Conservation (phyloP, 1,140 invertebrate genomes). For the Vanessa tameamea region DNA sequence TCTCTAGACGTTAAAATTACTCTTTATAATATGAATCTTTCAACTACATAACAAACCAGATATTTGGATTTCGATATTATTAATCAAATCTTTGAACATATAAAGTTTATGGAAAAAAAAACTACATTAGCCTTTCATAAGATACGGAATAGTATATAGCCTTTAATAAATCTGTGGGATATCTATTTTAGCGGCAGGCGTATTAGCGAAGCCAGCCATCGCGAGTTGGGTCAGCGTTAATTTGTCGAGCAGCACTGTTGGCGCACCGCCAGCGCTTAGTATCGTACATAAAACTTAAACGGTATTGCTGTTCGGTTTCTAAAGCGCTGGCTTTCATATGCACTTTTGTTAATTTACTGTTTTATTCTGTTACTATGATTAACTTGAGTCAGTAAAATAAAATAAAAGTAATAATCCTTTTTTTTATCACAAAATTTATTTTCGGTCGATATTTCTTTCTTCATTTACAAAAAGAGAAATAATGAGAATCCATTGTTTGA, state of each 20-base stretch:
- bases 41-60: background rate
- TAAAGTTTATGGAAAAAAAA: background rate
- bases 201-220: conserved; percentile 5
- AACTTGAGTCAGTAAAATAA: background rate
- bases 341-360: background rate
- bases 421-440: background rate
- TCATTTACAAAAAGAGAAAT: background rate
- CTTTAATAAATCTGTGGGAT: background rate
- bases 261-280: conserved; percentile 40
- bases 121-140: background rate
- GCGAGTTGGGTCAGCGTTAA: conserved; percentile 34
- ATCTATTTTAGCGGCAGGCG: conserved; percentile 4
- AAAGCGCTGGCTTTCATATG: conserved; percentile 3
- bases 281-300: conserved; percentile 29
- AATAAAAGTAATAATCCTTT: background rate
- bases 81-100: background rate
- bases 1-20: background rate
- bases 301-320: conserved; percentile 20
- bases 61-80: background rate
- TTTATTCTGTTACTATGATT: background rate
- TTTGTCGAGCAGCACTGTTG: conserved; percentile 44
- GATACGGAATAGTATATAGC: background rate
- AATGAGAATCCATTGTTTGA: background rate
- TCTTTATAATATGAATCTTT: background rate
- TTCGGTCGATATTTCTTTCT: background rate